Evolutionary conservation across 2,888 invertebrate species (phyloP), one percentile per base, ranked within the genome.

Genomic region (Athrips mouffetella): DNA sequence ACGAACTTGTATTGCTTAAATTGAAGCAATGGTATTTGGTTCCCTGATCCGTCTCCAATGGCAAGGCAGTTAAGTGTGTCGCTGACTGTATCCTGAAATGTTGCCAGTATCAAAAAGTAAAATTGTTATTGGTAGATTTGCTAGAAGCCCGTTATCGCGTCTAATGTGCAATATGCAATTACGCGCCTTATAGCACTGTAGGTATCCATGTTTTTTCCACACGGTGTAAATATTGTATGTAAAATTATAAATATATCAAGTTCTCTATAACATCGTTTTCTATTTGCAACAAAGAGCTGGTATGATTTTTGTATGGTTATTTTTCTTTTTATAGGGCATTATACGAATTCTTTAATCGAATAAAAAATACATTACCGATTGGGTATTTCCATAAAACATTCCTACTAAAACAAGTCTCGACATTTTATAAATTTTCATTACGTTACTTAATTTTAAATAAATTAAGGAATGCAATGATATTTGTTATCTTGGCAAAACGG

Each of bases 171-270:
- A 27, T 27, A 27, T 27, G 11, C 4, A 37, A 18, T 35, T 10
- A 35, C 35, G 13, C 16, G 5, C 35, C 2, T 7, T n/a, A 37
- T 15, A 2, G 40, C 40, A 40, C 40, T 40, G 40, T 40, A 40
- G 13, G 2, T 8, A 30, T 8, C n/a, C 10, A 5, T 1, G 11
- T 20, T 30, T 27, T 41, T 16, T 27, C n/a, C 11, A 27, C 11
- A 21, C 11, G 42, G 13, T 67, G 68, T 68, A 68, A 61, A 68
- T 68, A 67, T 60, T 68, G 68, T 67, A 65, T 53, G 44, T 44
- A 44, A 44, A 6, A n/a, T 37, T 20, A 21, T 20, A 37, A 11
- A 21, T 20, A 37, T 37, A 21, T 37, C 7, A 5, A 37, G n/a
- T 37, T n/a, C n/a, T n/a, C n/a, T n/a, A n/a, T n/a, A n/a, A n/a